phyloP scores from a whole-genome alignment of 1,140 invertebrate genomes.

The Hylaeus anthracinus region DNA sequence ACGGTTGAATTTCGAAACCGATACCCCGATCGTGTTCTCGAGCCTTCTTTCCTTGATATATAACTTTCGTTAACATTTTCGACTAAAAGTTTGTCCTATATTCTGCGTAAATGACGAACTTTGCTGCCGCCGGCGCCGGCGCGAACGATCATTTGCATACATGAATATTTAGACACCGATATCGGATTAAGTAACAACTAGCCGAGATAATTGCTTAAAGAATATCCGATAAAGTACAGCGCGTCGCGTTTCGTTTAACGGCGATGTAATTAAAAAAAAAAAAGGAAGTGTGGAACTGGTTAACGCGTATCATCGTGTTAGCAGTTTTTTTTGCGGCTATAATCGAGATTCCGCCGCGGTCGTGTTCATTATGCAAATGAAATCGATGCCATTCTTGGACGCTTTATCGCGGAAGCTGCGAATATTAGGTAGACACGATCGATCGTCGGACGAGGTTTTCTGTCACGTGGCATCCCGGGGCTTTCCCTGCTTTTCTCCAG shows the following conservation, averaged over 20 bases:
- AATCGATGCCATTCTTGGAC: not conserved
- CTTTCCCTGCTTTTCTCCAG: not conserved
- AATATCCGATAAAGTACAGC: not conserved
- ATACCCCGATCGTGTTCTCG: not conserved
- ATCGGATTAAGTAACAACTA: slow-evolving; percentile 47
- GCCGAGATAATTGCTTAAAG: slow-evolving; percentile 37
- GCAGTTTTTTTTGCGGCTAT: not conserved
- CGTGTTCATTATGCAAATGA: slow-evolving; percentile 32
- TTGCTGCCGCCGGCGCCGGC: slow-evolving; percentile 49
- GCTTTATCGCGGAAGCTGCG: not conserved
- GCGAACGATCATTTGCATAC: slow-evolving; percentile 40
- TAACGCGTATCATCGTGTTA: slow-evolving; percentile 7
- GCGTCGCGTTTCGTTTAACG: not conserved
- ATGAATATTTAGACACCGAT: slow-evolving; percentile 40
- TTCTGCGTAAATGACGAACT: slow-evolving; percentile 62
- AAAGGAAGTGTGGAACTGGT: slow-evolving; percentile 6
- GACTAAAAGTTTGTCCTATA: slow-evolving; percentile 49
- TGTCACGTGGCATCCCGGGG: not conserved
- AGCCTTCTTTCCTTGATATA: not conserved
- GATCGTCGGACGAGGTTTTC: too few species aligned
- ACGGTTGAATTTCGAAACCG: slow-evolving; percentile 4
- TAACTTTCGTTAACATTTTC: slow-evolving; percentile 26
- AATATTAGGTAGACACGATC: too few species aligned
- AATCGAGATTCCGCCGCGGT: slow-evolving; percentile 11
- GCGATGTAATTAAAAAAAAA: not conserved